Conservation (phyloP, 2,113 vertebrate genomes). For the Tragelaphus strepsiceros region DNA sequence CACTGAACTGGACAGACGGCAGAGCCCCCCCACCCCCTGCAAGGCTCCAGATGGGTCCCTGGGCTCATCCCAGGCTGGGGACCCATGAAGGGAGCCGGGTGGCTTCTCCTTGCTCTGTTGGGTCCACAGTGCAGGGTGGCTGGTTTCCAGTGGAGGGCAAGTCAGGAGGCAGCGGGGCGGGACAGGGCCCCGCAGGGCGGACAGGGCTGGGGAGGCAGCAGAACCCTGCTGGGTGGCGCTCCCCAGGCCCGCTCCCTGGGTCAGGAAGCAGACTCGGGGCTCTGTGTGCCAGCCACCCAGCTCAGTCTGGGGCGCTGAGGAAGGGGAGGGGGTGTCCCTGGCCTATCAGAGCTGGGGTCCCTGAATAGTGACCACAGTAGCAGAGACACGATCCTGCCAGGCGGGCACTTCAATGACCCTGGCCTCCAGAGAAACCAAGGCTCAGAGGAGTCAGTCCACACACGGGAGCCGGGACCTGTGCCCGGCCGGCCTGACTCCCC, state of each 20-base stretch:
- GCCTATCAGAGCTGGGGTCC: background rate
- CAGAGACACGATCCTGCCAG: fast-evolving
- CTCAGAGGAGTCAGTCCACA: background rate
- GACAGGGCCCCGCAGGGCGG: background rate
- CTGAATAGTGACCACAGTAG: fast-evolving
- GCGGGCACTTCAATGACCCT: fast-evolving
- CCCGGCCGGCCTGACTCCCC: background rate
- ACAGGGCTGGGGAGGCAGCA: fast-evolving
- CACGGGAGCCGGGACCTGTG: too few species aligned
- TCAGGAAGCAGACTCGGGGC: background rate
- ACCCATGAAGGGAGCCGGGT: background rate
- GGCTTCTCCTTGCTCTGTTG: background rate
- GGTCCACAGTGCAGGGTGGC: fast-evolving
- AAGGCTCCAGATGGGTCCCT: background rate
- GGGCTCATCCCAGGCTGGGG: background rate
- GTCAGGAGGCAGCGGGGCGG: fast-evolving
- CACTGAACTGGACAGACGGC: background rate
- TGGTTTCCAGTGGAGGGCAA: background rate
- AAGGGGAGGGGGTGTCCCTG: background rate
- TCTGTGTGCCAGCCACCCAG: background rate
- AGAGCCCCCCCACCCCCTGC: background rate
- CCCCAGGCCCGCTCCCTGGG: background rate
- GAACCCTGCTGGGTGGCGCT: background rate
- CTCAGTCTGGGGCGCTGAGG: too few species aligned
- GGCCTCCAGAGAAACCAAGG: background rate